Conservation (phyloP, 2,888 invertebrate species). For the Machimus rusticus region DNA sequence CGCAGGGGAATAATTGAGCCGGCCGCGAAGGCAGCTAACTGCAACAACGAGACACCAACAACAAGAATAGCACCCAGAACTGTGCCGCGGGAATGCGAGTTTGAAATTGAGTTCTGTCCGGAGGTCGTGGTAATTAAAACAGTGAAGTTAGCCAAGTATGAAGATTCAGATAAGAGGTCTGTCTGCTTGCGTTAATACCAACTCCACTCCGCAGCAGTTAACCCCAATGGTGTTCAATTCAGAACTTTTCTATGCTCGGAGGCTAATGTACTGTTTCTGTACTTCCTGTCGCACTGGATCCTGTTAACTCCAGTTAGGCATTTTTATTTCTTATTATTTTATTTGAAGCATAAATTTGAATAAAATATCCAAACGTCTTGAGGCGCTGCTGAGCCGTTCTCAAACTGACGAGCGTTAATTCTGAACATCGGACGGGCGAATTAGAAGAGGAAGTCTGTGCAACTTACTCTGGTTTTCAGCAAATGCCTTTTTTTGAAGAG, state of each 20-base stretch:
- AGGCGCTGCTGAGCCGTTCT: neutral
- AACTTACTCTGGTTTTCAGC: neutral
- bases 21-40: conserved; percentile 6
- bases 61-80: neutral
- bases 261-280: conserved; percentile 25
- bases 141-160: conserved; percentile 63
- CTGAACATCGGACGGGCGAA: neutral
- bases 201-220: neutral
- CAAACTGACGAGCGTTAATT: neutral
- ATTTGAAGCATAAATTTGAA: neutral
- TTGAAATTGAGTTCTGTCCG: conserved; percentile 24
- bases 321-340: neutral
- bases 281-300: conserved; percentile 31
- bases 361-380: neutral
- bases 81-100: conserved; percentile 27
- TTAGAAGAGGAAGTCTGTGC: neutral
- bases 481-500: neutral
- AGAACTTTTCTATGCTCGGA: conserved; percentile 16
- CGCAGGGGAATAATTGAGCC: conserved; percentile 26
- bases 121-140: conserved; percentile 54
- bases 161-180: conserved; percentile 61
- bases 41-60: conserved; percentile 3
- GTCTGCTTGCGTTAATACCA: conserved; percentile 18
- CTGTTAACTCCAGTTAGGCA: conserved; percentile 13
- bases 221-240: conserved; percentile 20